Percentiles rank a stretch among this genome's conserved stretches.
Conservation (phyloP, 1,140 invertebrate genomes). For the Diachasma alloeum region DNA sequence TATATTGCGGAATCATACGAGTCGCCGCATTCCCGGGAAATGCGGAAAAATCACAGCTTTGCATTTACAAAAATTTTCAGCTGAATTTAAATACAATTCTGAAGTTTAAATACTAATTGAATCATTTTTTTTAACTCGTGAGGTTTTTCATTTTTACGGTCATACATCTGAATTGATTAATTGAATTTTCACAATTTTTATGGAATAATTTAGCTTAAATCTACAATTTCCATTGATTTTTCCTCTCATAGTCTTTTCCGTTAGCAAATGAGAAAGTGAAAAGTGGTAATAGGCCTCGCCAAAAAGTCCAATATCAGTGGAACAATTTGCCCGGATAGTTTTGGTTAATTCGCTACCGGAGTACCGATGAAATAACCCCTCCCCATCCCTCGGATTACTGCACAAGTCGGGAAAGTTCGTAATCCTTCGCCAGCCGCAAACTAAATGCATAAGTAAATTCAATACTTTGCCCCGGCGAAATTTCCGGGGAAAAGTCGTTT, state of each 20-base stretch:
- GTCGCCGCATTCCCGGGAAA: not conserved
- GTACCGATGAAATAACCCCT: not conserved
- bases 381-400: not conserved
- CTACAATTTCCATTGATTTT: no score
- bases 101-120: no score
- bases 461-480: constrained; percentile 36
- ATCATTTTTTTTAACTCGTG: no score
- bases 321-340: constrained; percentile 8
- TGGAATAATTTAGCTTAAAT: no score
- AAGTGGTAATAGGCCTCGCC: not conserved
- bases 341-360: not conserved
- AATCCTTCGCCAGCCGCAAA: constrained; percentile 36
- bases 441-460: constrained; percentile 52
- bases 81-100: no score
- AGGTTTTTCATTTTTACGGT: no score
- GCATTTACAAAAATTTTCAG: no score
- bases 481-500: constrained; percentile 4
- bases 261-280: not conserved
- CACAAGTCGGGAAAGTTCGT: constrained; percentile 19
- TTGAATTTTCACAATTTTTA: no score
- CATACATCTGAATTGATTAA: no score
- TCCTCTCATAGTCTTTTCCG: no score
- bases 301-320: not conserved
- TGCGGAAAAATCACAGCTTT: not conserved
- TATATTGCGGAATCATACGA: not conserved